A percentile compares a stretch with the other conserved stretches of the same genome.
These are phyloP conservation scores for Porphyrio hochstetteri DNA, from an alignment of 2,113 vertebrate species.

Conservation along the genomic window DNA sequence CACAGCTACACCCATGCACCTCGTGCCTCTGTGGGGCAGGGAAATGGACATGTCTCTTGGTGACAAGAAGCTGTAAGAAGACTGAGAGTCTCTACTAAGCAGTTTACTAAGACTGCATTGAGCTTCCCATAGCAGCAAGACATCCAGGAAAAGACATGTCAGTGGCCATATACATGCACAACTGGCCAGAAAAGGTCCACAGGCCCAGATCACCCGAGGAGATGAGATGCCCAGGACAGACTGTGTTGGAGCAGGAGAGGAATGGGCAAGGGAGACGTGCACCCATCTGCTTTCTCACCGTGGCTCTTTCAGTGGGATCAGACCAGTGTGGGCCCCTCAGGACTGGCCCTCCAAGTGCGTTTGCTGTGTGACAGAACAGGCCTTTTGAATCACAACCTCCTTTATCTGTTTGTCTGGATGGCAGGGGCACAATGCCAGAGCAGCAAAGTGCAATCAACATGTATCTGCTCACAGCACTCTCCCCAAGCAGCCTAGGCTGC, in stretches of 20 bases:
- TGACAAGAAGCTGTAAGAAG: not conserved
- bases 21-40: not conserved
- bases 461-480: not conserved
- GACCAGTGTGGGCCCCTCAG: not conserved
- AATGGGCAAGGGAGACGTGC: not conserved
- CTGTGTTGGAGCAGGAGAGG: not conserved
- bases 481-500: not conserved
- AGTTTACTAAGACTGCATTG: not conserved
- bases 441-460: not conserved
- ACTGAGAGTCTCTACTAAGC: not conserved
- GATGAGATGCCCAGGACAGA: not conserved
- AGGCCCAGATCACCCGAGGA: not conserved
- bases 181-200: not conserved
- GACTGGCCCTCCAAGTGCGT: not conserved
- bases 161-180: not conserved
- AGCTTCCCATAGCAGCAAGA: not conserved
- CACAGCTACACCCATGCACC: not conserved
- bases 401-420: not conserved
- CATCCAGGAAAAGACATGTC: not conserved
- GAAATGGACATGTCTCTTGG: not conserved
- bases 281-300: not conserved
- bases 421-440: not conserved
- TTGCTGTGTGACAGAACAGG: not conserved
- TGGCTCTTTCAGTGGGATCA: not conserved
- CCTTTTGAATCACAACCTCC: not conserved